Evolutionary conservation across 1,140 invertebrate species (phyloP), one percentile per base, ranked within the genome.

Genomic region (Nephotettix cincticeps): DNA sequence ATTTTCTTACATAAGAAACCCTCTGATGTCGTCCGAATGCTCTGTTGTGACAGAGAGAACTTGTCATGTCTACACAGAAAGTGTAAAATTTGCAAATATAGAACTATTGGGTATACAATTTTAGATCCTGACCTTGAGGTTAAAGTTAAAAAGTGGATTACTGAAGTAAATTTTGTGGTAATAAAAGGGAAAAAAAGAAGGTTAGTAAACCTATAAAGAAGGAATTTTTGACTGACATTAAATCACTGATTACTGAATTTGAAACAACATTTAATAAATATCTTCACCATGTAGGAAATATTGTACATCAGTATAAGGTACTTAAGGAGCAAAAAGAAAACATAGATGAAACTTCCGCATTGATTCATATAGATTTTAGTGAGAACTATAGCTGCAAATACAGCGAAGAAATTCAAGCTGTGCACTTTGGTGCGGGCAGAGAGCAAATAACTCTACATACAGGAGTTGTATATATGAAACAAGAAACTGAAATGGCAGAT

Each of bases 341-440:
- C 69, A 72, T 80, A 68, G 73, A 66, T 45, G 70, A 72, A 70
- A 72, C 76, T 69, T 76, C 79, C 69, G 54, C 75, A 28, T 70
- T 78, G 36, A 75, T 80, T 19, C 76, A 79, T 47, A 76, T 80
- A 54, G 78, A 80, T 69, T 80, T 80, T 72, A 74, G 72, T 29
- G 75, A 81, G 71, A 81, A 81, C 68, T 79, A 77, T 70, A 73
- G 47, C 23, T 77, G 72, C 29, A 80, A 81, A 71, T 80, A 80
- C 72, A 66, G 67, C 32, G 72, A 75, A 40, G 77, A 79, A 76
- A 78, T 81, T 28, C 78, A 81, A 73, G 73, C 75, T 29, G 72
- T 73, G 4, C 76, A 78, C 64, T 81, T 80, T 68, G 75, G 77
- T 14, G 75, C 65, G 23, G 77, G 73, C 17, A 75, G 76, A 54